Evolutionary conservation across 2,113 vertebrate species (phyloP), one percentile per base, ranked within the genome.

Genomic region (Salvelinus fontinalis): DNA sequence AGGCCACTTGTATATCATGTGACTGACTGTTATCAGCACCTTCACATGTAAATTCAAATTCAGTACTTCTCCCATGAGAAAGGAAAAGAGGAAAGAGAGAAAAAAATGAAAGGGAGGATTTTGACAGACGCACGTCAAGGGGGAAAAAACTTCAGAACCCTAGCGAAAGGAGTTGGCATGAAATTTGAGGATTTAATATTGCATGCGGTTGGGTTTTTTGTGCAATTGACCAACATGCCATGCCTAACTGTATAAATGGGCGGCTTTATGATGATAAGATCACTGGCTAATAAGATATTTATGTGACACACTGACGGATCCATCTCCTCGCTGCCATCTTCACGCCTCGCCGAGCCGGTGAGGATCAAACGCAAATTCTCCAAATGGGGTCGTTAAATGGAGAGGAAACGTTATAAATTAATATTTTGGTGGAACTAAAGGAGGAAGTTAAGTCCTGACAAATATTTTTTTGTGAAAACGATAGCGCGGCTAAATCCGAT

Each of bases 221-320:
- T 93, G 93, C 87, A 94, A 93, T 93, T 91, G 94, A 95, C 94
- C 93, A 92, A 94, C 84, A 89, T 93, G 94, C 93, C 94, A 91
- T 90, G 92, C 92, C 92, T 95, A 94, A 95, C 93, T 93, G 89
- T 92, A 96, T 95, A 97, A 96, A 97, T 95, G 95, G 94, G 95
- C 87, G 93, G 92, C 94, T 95, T 96, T 96, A 96, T 92, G 94
- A 93, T 93, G 96, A 96, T 96, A 95, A 93, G 94, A 96, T 97
- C 95, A 95, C 93, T 95, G 94, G 93, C 95, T 96, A 95, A 95
- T 96, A 94, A 96, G 95, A 97, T 96, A 97, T 97, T 97, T 97
- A 97, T 96, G 95, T 96, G 95, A 96, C 95, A 95, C 81, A 85
- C 92, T 95, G 95, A 95, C 94, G 93, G 94, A 95, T 95, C 90